These are phyloP conservation scores for Himalopsyche tibetana DNA, from an alignment of 2,888 invertebrate species.

Conservation along the genomic window DNA sequence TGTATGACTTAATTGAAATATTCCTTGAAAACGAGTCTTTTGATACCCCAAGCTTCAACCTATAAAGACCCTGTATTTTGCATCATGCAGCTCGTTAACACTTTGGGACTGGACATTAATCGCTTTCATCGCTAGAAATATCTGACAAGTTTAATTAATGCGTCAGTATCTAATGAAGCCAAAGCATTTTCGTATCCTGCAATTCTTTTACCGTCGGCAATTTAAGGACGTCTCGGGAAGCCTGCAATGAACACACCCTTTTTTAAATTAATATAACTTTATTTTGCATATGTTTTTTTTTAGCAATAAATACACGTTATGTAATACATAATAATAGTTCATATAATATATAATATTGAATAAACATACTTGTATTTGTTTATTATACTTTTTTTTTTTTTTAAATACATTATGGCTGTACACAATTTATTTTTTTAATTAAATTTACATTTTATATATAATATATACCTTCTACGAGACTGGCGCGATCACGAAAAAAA, in stretches of 20 bases:
- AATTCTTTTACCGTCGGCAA: too few relatives aligned
- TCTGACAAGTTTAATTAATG: too few relatives aligned
- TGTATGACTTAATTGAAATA: too few relatives aligned
- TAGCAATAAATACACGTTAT: constrained; percentile 39
- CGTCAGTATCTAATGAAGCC: too few relatives aligned
- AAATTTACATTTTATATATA: neutral
- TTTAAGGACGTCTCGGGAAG: too few relatives aligned
- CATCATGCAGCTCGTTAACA: too few relatives aligned
- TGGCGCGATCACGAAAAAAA: neutral
- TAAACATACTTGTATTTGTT: constrained; percentile 13
- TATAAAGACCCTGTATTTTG: too few relatives aligned
- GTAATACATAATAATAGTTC: constrained; percentile 4
- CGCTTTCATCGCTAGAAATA: too few relatives aligned
- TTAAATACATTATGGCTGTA: constrained; percentile 16
- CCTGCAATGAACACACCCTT: neutral
- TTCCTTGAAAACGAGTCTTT: too few relatives aligned
- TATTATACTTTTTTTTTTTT: neutral
- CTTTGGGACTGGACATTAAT: too few relatives aligned
- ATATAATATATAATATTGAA: constrained; percentile 8
- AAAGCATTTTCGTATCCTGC: too few relatives aligned
- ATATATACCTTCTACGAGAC: neutral
- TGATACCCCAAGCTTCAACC: too few relatives aligned
- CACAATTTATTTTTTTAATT: neutral
- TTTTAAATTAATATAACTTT: constrained; percentile 39
- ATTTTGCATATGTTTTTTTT: constrained; percentile 41